These are phyloP conservation scores for Axinella damicornis DNA, from an alignment of 37 sponge, comb jelly and placozoan species.

Conservation along the genomic window DNA sequence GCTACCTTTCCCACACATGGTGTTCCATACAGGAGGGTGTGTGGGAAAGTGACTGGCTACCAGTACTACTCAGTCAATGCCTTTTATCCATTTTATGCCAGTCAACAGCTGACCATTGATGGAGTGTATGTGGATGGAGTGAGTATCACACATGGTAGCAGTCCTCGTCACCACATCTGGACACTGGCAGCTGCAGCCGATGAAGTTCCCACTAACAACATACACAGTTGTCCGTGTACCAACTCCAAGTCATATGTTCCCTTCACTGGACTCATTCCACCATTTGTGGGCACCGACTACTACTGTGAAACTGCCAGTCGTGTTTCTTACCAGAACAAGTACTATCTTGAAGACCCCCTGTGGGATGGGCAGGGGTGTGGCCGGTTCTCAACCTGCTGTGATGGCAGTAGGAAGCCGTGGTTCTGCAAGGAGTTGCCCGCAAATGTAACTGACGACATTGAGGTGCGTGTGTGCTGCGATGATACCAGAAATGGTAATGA, in stretches of 20 bases:
- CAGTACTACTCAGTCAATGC: conserved; percentile 30
- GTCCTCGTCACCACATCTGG: too few relatives aligned
- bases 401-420: conserved; percentile 40
- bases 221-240: conserved; percentile 29
- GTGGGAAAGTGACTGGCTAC: conserved; percentile 39
- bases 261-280: conserved; percentile 26
- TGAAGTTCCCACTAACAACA: neutral
- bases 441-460: conserved; percentile 26
- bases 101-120: conserved; percentile 10
- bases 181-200: conserved; percentile 31
- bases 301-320: conserved; percentile 57
- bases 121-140: conserved; percentile 27
- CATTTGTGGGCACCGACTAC: conserved; percentile 44
- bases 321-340: neutral
- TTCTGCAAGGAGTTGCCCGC: conserved; percentile 26
- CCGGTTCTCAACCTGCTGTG: conserved; percentile 37
- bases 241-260: conserved; percentile 3
- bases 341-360: conserved; percentile 40
- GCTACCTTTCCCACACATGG: conserved; percentile 9
- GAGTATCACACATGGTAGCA: too few relatives aligned
- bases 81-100: conserved; percentile 10
- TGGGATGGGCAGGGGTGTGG: conserved; percentile 64
- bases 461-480: conserved; percentile 35
- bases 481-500: conserved; percentile 22
- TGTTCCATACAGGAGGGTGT: conserved; percentile 27